Evolutionary conservation across 2,888 invertebrate species (phyloP), one percentile per base, ranked within the genome.

Genomic region (Acronicta alni): DNA sequence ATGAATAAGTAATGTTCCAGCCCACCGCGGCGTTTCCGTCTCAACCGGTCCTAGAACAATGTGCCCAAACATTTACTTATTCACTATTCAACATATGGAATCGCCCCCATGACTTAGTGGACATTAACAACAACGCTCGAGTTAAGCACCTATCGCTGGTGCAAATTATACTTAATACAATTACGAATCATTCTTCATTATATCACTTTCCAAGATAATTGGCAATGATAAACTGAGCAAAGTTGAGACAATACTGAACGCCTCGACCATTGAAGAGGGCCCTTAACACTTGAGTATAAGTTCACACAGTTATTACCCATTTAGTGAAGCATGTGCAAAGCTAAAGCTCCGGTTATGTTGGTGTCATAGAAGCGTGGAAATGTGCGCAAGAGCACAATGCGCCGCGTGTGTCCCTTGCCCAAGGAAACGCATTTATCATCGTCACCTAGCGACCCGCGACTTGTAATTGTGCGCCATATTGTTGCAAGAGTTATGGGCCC

Each of bases 381-480:
- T 75, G 63, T 70, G 71, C 75, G 71, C 73, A 53, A 53, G 75
- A 67, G 73, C 77, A 81, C 80, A 87, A 83, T 82, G 77, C 81
- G 75, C 80, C 71, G 77, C 79, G 80, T 85, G 82, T 88, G 89
- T 89, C 87, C 80, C 84, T 85, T 80, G 87, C 86, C 86, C 82
- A 90, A 88, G 89, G 88, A 91, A 89, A 75, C 83, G 80, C 82
- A 92, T 94, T 91, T 91, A 89, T 94, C 92, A 92, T 93, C 93
- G 90, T 93, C 93, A 91, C 87, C 88, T 79, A 79, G 81, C 75
- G 82, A 81, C 84, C 79, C 81, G 86, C 76, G 87, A 85, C 89
- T 90, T 89, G 92, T 93, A 93, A 93, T 93, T 93, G 92, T 92
- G 83, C 82, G 88, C 90, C 85, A 90, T 91, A 92, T 91, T 92